A percentile compares a stretch with the other conserved stretches of the same genome.
phyloP scores from a whole-genome alignment of 2,113 vertebrate species.

The Bufo bufo region DNA sequence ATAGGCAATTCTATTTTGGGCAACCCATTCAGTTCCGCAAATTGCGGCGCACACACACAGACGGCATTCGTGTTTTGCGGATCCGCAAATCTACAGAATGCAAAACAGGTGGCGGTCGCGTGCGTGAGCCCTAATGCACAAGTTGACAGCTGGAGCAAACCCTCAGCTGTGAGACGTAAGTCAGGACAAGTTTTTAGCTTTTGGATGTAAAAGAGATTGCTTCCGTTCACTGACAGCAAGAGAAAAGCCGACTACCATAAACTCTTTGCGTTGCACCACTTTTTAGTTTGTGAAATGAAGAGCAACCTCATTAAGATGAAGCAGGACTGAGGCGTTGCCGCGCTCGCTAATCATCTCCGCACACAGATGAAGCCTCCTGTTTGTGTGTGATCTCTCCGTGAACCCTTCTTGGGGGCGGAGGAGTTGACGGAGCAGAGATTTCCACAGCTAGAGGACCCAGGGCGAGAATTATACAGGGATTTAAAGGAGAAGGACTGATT shows the following conservation, averaged over 20 bases:
- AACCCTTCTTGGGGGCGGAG: slow-evolving; percentile 40
- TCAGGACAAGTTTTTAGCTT: neutral
- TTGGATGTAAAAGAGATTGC: neutral
- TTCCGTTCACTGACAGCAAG: neutral
- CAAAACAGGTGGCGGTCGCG: too few species aligned
- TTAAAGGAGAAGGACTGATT: neutral
- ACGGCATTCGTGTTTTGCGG: too few species aligned
- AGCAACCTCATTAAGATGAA: slow-evolving; percentile 62
- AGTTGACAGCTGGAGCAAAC: neutral
- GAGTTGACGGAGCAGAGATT: neutral
- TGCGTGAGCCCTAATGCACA: too few species aligned
- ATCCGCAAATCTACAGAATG: too few species aligned
- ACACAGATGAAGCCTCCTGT: slow-evolving; percentile 32
- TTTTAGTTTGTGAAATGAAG: neutral
- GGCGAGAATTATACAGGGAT: neutral
- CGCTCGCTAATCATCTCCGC: slow-evolving; percentile 60
- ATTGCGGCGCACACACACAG: too few species aligned
- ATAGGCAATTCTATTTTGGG: too few species aligned
- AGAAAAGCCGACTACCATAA: neutral
- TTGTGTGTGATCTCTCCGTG: slow-evolving; percentile 17
- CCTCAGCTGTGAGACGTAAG: neutral
- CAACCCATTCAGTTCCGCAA: too few species aligned
- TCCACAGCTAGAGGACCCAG: neutral
- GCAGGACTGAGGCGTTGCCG: slow-evolving; percentile 28
- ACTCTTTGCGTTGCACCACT: neutral